Conservation (phyloP, 2,113 vertebrate genomes). For the Arvicanthis niloticus region DNA sequence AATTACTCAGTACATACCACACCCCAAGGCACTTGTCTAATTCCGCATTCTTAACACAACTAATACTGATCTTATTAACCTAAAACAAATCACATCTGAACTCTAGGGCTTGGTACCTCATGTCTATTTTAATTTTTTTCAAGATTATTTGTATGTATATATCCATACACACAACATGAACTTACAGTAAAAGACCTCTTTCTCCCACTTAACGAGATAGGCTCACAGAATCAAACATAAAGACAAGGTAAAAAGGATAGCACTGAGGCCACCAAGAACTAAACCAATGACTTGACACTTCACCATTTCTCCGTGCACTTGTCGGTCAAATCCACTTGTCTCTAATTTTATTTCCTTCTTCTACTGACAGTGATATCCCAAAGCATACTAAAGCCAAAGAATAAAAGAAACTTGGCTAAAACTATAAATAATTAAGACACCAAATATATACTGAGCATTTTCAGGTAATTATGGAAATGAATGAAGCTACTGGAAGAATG, state of each 20-base stretch:
- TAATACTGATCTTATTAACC: not conserved
- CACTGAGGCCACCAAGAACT: not conserved
- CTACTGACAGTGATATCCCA: not conserved
- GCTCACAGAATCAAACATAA: not conserved
- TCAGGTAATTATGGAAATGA: constrained; percentile 22
- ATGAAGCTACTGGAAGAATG: not conserved
- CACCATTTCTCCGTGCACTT: not conserved
- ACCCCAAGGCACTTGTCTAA: not conserved
- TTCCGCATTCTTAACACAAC: not conserved
- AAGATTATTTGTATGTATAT: not conserved
- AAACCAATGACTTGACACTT: not conserved
- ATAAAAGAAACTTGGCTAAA: not conserved
- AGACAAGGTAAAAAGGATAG: not conserved
- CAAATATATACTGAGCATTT: not conserved
- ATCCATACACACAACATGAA: not conserved
- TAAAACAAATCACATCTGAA: constrained; percentile 27
- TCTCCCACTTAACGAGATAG: not conserved
- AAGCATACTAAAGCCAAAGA: not conserved
- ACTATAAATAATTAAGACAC: not conserved
- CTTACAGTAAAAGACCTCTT: not conserved
- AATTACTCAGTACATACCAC: not conserved
- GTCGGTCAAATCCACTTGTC: not conserved
- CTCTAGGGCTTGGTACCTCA: not conserved
- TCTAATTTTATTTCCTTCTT: constrained; percentile 31
- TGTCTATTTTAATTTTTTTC: not conserved